Evolutionary conservation across 2,888 invertebrate genomes (phyloP).

Genomic region (Onchidella celtica): DNA sequence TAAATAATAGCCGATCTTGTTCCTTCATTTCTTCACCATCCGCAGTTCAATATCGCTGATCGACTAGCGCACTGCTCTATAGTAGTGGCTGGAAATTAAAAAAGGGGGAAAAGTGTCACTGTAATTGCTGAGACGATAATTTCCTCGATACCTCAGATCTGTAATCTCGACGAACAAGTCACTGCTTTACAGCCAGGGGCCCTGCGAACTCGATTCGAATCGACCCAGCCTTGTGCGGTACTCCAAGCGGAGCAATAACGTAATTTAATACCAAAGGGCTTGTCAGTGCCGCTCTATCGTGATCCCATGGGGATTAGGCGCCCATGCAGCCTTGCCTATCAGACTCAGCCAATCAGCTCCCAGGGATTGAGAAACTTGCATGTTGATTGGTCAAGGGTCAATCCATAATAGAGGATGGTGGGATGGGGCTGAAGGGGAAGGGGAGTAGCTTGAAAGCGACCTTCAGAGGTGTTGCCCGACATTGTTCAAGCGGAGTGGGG

Average conservation of each 20-base stretch:
- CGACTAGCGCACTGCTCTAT: no score
- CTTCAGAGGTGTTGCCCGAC: neutral
- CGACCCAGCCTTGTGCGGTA: slow-evolving; percentile 12
- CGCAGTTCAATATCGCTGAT: no score
- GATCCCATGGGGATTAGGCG: neutral
- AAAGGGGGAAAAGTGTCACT: no score
- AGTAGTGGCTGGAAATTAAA: no score
- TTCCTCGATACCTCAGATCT: no score
- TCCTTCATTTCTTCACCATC: no score
- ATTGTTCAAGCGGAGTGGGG: no score
- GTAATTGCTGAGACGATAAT: no score
- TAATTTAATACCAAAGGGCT: slow-evolving; percentile 24
- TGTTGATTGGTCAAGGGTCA: slow-evolving; percentile 58
- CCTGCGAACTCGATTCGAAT: neutral
- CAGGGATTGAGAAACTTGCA: slow-evolving; percentile 57
- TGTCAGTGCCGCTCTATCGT: neutral
- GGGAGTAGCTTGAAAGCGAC: neutral
- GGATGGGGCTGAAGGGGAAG: no score
- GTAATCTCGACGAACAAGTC: neutral
- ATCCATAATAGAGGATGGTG: slow-evolving; percentile 45
- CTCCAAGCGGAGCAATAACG: neutral
- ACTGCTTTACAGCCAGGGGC: neutral
- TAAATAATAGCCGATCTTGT: no score
- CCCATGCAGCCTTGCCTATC: slow-evolving; percentile 13
- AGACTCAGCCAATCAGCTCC: slow-evolving; percentile 61